A percentile compares a stretch with the other conserved stretches of the same genome.
Conservation (phyloP, 2,113 vertebrate species). For the Ctenomys sociabilis region DNA sequence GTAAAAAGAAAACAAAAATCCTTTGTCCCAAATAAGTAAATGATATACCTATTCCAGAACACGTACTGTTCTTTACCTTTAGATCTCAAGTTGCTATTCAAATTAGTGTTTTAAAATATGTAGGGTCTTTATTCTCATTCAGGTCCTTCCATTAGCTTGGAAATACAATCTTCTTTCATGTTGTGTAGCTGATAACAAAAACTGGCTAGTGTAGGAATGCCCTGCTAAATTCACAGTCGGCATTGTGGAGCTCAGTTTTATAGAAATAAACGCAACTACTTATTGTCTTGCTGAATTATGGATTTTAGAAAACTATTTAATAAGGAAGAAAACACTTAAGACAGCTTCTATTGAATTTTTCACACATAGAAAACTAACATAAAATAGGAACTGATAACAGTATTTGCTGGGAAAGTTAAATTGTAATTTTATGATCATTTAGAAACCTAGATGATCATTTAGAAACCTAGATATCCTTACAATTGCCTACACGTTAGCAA, state of each 20-base stretch:
- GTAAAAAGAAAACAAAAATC: constrained; percentile 54
- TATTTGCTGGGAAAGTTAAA: constrained; percentile 74
- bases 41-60: constrained; percentile 66
- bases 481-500: constrained; percentile 50
- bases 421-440: constrained; percentile 77
- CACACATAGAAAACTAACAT: constrained; percentile 72
- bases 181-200: constrained; percentile 86
- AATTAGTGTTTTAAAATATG: constrained; percentile 78
- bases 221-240: constrained; percentile 86
- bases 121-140: constrained; percentile 79
- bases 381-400: constrained; percentile 70
- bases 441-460: constrained; percentile 65
- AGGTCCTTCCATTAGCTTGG: constrained; percentile 80
- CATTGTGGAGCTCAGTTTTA: constrained; percentile 81
- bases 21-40: constrained; percentile 67
- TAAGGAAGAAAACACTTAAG: constrained; percentile 85
- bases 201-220: constrained; percentile 80
- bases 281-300: constrained; percentile 87
- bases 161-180: constrained; percentile 84
- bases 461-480: constrained; percentile 67
- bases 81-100: constrained; percentile 73
- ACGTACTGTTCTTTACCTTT: constrained; percentile 59
- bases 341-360: constrained; percentile 82
- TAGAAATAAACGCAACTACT: constrained; percentile 86
- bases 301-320: constrained; percentile 86